These are phyloP conservation scores for Zeugodacus cucurbitae DNA, from an alignment of 1,140 invertebrate species.

Conservation along the genomic window DNA sequence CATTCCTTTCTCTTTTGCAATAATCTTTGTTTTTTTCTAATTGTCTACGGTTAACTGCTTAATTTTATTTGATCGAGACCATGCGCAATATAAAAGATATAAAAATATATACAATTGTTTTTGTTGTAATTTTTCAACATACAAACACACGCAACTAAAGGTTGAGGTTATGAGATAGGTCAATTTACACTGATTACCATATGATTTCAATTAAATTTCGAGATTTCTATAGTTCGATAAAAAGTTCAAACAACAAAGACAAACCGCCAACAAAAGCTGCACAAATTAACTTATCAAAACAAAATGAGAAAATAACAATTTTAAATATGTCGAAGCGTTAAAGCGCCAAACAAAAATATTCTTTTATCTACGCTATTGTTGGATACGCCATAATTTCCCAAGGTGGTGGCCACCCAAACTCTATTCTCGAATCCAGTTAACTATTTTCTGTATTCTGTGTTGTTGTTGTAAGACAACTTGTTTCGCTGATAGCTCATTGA, in stretches of 20 bases:
- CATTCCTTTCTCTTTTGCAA: background rate
- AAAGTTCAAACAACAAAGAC: background rate
- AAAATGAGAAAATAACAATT: background rate
- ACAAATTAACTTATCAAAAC: background rate
- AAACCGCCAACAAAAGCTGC: too few relatives aligned
- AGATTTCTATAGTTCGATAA: too few relatives aligned
- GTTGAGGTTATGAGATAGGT: background rate
- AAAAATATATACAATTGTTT: background rate
- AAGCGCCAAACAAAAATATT: background rate
- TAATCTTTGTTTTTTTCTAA: background rate
- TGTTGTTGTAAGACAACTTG: constrained; percentile 23
- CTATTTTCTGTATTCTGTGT: background rate
- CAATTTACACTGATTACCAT: background rate
- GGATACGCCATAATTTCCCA: background rate
- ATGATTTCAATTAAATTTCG: background rate
- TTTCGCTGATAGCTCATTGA: background rate
- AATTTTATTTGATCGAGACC: background rate
- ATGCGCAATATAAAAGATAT: background rate
- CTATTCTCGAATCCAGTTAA: background rate
- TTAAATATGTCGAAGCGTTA: background rate
- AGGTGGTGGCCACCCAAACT: constrained; percentile 4
- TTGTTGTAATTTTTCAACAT: background rate
- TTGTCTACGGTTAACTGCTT: background rate
- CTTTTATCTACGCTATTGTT: background rate
- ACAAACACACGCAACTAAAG: background rate